Conservation (phyloP, 2,888 invertebrate species). For the Julus scanicus region DNA sequence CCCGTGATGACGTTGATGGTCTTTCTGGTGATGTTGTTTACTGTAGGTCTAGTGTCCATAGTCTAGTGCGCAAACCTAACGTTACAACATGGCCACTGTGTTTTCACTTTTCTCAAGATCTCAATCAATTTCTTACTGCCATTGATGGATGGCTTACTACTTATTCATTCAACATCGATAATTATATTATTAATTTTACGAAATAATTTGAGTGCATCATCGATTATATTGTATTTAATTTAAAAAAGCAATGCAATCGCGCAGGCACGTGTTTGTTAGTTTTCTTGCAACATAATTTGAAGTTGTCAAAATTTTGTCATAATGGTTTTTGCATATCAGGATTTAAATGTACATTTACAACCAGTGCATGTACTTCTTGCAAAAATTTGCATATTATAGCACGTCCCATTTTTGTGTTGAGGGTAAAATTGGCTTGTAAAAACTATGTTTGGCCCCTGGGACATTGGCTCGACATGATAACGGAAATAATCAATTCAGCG, state of each 20-base stretch:
- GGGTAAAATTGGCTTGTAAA: neutral
- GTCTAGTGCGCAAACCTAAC: neutral
- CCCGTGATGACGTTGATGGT: constrained; percentile 17
- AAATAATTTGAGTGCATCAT: too few species aligned
- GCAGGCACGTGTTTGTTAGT: neutral
- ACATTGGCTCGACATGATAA: neutral
- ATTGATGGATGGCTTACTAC: neutral
- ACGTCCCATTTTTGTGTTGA: neutral
- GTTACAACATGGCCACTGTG: constrained; percentile 17
- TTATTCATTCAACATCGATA: neutral
- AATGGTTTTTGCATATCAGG: neutral
- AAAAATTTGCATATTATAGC: neutral
- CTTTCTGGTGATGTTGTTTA: neutral
- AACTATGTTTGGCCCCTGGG: neutral
- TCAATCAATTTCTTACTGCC: constrained; percentile 14
- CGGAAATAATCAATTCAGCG: neutral
- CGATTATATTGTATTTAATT: too few species aligned
- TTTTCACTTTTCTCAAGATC: constrained; percentile 31
- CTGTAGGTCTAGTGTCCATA: neutral
- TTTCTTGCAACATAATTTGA: neutral
- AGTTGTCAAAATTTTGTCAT: too few species aligned
- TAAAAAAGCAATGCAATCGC: too few species aligned
- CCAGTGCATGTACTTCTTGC: neutral
- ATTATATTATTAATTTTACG: too few species aligned
- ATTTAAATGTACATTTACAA: neutral